Conservation (phyloP, 2,888 invertebrate genomes). For the Protodeltote pygarga region DNA sequence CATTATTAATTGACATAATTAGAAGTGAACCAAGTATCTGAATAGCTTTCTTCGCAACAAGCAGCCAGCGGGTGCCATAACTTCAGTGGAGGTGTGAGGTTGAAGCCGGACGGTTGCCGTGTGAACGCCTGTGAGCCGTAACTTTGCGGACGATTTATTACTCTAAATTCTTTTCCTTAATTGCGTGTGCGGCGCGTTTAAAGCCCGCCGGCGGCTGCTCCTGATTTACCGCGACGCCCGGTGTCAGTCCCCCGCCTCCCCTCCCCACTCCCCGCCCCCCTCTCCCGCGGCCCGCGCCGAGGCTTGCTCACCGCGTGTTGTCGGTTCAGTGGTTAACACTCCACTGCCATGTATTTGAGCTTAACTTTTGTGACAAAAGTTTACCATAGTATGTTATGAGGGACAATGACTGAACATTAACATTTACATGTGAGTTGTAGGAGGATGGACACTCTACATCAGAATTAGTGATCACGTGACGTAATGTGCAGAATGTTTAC, state of each 20-base stretch:
- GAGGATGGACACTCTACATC: no score
- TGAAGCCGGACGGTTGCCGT: neutral
- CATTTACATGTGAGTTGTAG: no score
- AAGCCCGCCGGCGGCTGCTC: slow-evolving; percentile 34
- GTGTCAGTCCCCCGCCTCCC: neutral
- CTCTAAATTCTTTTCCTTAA: slow-evolving; percentile 51
- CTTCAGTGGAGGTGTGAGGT: no score
- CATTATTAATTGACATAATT: no score
- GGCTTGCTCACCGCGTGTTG: neutral
- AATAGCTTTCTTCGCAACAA: no score
- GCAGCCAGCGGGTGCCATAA: no score
- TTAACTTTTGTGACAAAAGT: neutral
- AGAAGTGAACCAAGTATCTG: no score
- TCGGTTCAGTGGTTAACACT: neutral
- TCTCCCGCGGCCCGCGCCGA: neutral
- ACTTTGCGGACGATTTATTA: slow-evolving; percentile 42
- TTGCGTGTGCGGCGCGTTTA: slow-evolving; percentile 40
- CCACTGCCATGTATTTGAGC: neutral
- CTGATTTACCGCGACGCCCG: slow-evolving; percentile 29
- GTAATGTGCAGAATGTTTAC: no score
- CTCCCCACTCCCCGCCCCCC: neutral
- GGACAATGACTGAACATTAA: no score
- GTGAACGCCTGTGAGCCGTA: neutral
- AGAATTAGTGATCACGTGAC: no score
- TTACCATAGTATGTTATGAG: neutral